These are phyloP conservation scores for Forbesichthys agassizii DNA, from an alignment of 2,113 vertebrate genomes.

Conservation along the genomic window DNA sequence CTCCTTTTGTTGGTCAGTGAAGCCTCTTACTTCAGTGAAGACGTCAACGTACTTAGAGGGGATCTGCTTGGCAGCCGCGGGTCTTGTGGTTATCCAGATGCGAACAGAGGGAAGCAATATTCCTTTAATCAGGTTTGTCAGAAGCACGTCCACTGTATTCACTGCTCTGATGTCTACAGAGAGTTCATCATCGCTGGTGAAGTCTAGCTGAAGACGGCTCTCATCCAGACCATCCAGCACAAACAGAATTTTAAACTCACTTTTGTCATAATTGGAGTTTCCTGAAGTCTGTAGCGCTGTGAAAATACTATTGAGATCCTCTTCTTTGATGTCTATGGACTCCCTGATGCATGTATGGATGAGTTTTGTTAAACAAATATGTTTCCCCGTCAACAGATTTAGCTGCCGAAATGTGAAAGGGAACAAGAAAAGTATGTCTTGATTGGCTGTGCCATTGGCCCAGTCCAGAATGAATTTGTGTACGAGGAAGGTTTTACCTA, in stretches of 20 bases:
- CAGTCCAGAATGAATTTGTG: conserved; percentile 4
- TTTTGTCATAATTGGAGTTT: conserved; percentile 7
- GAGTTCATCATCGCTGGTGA: not conserved
- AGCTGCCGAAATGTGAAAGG: conserved; percentile 1
- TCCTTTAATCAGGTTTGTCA: conserved; percentile 4
- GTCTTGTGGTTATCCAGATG: conserved; percentile 1
- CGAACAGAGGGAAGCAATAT: conserved; percentile 2
- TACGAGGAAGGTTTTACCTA: conserved; percentile 3
- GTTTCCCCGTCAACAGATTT: not conserved
- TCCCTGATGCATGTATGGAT: not conserved
- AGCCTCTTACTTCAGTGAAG: conserved; percentile 4
- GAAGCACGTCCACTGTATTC: not conserved
- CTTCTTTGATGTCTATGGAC: not conserved
- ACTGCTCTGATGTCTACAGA: conserved; percentile 6
- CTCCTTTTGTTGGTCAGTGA: conserved; percentile 3
- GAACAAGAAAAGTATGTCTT: not conserved
- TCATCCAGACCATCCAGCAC: conserved; percentile 4
- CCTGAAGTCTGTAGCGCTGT: not conserved
- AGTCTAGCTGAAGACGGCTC: not conserved
- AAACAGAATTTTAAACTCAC: not conserved
- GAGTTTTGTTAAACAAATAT: not conserved
- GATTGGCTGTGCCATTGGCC: not conserved
- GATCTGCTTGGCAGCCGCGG: not conserved
- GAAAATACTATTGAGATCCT: not conserved
- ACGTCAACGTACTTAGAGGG: not conserved